Evolutionary conservation across 1,140 invertebrate genomes (phyloP), one percentile per base, ranked within the genome.

Genomic region (Aethina tumida): DNA sequence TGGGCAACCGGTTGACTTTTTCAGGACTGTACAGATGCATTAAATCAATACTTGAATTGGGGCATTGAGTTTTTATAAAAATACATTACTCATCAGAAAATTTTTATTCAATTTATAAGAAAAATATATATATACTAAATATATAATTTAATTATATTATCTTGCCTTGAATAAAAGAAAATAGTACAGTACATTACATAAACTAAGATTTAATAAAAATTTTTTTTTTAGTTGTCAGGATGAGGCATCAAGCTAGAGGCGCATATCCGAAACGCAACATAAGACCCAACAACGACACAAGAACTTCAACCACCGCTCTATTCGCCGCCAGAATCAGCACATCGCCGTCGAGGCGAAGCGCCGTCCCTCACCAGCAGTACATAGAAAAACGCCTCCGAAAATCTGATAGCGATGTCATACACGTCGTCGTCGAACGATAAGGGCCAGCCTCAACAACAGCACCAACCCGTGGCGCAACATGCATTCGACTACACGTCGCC

Each of bases 401-500:
- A 47, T 32, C 53, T 56, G 55, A 57, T 38, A 39, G 50, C 49
- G 19, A 27, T 42, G 29, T 35, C 42, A 19, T 29, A 35, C 19
- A n/a, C 21, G 2, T 38, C 27, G 30, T 21, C 35, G 10, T 14
- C 8, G 12, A n/a, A 15, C 16, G 35, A 13, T 18, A 27, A 16
- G 12, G 8, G 5, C 17, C 28, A 25, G 12, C n/a, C 19, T 12
- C 44, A 50, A 29, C 43, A 52, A 31, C 33, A 49, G 17, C 37
- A 50, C 35, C 47, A 53, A 25, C 38, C 47, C 39, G 41, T 41
- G 45, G 40, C 52, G 50, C 53, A 55, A 29, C 49, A 39, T 29
- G 24, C 29, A 33, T 62, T 60, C 35, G 50, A 62, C 35, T 40
- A 53, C 24, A 59, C 48, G 16, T 51, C 48, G 6, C 60, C 58